These are phyloP conservation scores for Leucania comma DNA, from an alignment of 2,888 invertebrate genomes.

Conservation along the genomic window DNA sequence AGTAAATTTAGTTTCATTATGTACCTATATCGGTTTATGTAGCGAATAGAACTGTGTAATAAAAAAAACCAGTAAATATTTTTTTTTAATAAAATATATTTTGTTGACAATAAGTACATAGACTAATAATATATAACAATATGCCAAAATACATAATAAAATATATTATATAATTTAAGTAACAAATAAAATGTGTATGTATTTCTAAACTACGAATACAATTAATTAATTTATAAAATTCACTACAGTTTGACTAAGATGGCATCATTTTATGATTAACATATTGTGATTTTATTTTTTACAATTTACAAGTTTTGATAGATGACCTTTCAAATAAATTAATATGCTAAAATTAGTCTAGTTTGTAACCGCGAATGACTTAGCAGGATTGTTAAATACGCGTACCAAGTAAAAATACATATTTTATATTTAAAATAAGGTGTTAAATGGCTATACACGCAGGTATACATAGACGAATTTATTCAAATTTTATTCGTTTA, in stretches of 20 bases:
- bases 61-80: conserved; percentile 1
- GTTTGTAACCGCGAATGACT: background rate
- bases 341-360: conserved; percentile 4
- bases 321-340: background rate
- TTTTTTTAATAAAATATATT: conserved; percentile 17
- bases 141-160: background rate
- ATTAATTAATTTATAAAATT: background rate
- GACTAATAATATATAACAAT: background rate
- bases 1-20: conserved; percentile 23
- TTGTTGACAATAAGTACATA: conserved; percentile 21
- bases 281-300: conserved; percentile 11
- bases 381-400: background rate
- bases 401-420: background rate
- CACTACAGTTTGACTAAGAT: background rate
- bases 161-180: conserved; percentile 4
- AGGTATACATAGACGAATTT: too few relatives aligned
- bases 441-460: background rate
- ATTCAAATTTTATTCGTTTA: too few relatives aligned
- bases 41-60: background rate
- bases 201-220: background rate
- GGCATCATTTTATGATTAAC: background rate
- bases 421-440: background rate
- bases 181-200: conserved; percentile 11
- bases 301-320: background rate
- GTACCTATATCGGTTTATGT: background rate